phyloP scores from a whole-genome alignment of 2,888 invertebrate species.

The Polietes domitor region DNA sequence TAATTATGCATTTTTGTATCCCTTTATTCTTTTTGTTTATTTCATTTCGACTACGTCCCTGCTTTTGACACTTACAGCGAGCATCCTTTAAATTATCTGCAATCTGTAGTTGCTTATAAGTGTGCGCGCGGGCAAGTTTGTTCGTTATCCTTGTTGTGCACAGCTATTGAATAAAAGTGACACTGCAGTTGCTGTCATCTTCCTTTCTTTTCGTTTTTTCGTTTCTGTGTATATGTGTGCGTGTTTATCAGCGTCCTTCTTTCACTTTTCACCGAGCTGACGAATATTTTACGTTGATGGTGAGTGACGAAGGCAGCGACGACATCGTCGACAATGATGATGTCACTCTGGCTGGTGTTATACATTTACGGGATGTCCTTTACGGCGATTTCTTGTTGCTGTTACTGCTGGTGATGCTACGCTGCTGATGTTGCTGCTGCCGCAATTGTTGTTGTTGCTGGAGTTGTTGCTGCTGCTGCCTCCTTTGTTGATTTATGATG shows the following conservation, averaged over 20 bases:
- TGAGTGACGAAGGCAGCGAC: slow-evolving; percentile 30
- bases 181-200: slow-evolving; percentile 75
- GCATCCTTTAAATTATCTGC: slow-evolving; percentile 60
- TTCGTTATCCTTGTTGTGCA: background rate
- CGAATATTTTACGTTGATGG: slow-evolving; percentile 33
- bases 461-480: slow-evolving; percentile 18
- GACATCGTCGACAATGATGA: slow-evolving; percentile 24
- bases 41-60: slow-evolving; percentile 1
- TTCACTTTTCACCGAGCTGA: slow-evolving; percentile 46
- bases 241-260: slow-evolving; percentile 27
- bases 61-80: background rate
- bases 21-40: no score
- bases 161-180: slow-evolving; percentile 56
- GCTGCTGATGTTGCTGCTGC: background rate
- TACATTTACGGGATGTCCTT: slow-evolving; percentile 9
- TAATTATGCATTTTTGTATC: no score
- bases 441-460: background rate
- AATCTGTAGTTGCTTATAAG: slow-evolving; percentile 55
- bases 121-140: background rate
- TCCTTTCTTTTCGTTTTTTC: slow-evolving; percentile 42
- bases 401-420: background rate
- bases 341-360: slow-evolving; percentile 41
- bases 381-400: background rate
- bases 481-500: slow-evolving; percentile 64
- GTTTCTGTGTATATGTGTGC: background rate